Conservation (phyloP, 2,797 vertebrate species). For the Trachops cirrhosus region DNA sequence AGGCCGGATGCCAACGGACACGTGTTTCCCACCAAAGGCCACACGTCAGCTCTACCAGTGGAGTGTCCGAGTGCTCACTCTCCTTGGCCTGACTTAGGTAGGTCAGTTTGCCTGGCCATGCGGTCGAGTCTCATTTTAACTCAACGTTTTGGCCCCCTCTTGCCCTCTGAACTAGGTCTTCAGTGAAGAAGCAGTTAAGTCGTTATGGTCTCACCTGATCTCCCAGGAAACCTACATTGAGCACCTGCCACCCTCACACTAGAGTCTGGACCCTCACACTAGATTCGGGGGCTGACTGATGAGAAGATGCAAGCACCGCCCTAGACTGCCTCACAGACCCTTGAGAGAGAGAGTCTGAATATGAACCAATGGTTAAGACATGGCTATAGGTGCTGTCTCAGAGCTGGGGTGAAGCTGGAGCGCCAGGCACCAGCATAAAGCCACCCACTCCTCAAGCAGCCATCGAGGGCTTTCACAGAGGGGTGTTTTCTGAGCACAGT, state of each 20-base stretch:
- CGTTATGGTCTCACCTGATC: not conserved
- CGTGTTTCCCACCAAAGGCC: not conserved
- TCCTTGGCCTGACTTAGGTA: not conserved
- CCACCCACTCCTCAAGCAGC: not conserved
- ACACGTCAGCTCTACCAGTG: rapidly evolving
- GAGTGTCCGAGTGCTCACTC: not conserved
- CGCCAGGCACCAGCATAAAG: not conserved
- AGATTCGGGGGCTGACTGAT: not conserved
- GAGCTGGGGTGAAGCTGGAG: not conserved
- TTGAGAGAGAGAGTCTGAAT: not conserved
- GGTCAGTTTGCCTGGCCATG: not conserved
- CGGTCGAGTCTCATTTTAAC: not conserved
- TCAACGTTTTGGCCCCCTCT: not conserved
- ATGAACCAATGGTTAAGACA: too few relatives aligned
- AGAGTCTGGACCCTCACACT: not conserved
- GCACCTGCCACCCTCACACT: not conserved
- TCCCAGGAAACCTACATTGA: not conserved
- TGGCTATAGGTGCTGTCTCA: not conserved
- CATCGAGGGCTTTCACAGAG: not conserved
- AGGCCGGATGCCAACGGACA: not conserved
- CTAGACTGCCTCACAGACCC: not conserved
- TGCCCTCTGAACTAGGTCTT: not conserved
- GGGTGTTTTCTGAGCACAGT: not conserved
- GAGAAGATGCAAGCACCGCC: not conserved
- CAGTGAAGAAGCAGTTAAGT: not conserved